Base-by-base conservation (phyloP, 2,797 vertebrate species). In the Phataginus tricuspis region DNA sequence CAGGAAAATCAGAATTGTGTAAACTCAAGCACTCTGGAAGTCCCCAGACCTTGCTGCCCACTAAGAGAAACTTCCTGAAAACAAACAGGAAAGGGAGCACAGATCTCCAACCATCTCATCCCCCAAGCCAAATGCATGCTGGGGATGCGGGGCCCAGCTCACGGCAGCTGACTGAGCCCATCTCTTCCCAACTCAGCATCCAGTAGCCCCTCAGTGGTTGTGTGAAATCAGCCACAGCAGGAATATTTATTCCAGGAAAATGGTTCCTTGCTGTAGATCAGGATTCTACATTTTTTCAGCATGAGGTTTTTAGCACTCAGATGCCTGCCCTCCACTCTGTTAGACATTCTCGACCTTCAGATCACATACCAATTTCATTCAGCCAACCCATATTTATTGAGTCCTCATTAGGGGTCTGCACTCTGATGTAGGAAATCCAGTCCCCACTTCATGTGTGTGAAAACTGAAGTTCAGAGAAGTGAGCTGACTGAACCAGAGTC, bases 191-290 rank as follows among this genome's bases (percentile, higher is more conserved):
- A 2, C 9, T 74, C 42, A 29, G 49, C 55, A 19, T 78, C 23
- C 31, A 11, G 42, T 31, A 6, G 59, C 64, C 31, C 92, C 74
- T 18, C 53, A 4, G 0, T 6, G 12, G 10, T 39, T 18, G 5
- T 0, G 0, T n/a, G 84, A 89, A 51, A 13, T n/a, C 4, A 2
- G 42, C 45, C 10, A 10, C 0, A 1, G 55, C 14, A 45, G 80
- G 66, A 23, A 1, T 34, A 63, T 64, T 59, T 82, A 61, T 29
- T 49, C 42, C 55, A 55, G 25, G 77, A 72, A 49, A 90, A 86
- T 10, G 37, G 42, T 39, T 68, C 16, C 25, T 79, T 49, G 61
- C 71, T 59, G n/a, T 29, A 45, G 57, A 80, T 80, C 39, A 59
- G 64, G 31, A 42, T 12, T 72, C 82, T 13, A 29, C 10, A 18